phyloP scores from a whole-genome alignment of 2,797 vertebrate species.

The Gadopsis marmoratus region DNA sequence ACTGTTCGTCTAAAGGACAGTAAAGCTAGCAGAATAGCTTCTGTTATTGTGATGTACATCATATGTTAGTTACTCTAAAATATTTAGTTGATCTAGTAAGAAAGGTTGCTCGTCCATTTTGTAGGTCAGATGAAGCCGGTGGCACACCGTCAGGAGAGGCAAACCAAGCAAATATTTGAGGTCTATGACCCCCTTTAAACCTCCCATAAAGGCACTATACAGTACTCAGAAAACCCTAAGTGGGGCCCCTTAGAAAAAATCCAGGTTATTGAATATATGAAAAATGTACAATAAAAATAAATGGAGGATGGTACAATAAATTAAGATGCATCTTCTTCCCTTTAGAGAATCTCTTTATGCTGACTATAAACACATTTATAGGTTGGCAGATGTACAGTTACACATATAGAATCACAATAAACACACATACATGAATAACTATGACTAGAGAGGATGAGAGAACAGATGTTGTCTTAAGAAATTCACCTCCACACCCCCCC shows the following conservation, averaged over 20 bases:
- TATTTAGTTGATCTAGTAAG: neutral
- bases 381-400: constrained; percentile 24
- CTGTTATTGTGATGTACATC: neutral
- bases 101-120: neutral
- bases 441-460: constrained; percentile 25
- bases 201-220: no score
- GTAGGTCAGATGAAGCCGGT: neutral
- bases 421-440: neutral
- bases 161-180: no score
- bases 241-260: constrained; percentile 2
- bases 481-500: constrained; percentile 37
- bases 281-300: constrained; percentile 12
- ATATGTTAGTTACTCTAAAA: neutral
- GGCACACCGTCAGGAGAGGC: no score
- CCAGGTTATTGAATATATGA: constrained; percentile 22
- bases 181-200: no score
- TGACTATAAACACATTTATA: constrained; percentile 28
- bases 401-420: constrained; percentile 23
- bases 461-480: constrained; percentile 49
- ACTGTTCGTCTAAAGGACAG: no score
- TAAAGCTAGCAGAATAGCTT: neutral
- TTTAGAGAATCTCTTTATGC: constrained; percentile 3
- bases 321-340: constrained; percentile 17
- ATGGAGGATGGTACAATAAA: constrained; percentile 6
- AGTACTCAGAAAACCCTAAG: no score